phyloP scores from a whole-genome alignment of 37 sponge, comb jelly and placozoan genomes.

The Aphrocallistes beatrix region DNA sequence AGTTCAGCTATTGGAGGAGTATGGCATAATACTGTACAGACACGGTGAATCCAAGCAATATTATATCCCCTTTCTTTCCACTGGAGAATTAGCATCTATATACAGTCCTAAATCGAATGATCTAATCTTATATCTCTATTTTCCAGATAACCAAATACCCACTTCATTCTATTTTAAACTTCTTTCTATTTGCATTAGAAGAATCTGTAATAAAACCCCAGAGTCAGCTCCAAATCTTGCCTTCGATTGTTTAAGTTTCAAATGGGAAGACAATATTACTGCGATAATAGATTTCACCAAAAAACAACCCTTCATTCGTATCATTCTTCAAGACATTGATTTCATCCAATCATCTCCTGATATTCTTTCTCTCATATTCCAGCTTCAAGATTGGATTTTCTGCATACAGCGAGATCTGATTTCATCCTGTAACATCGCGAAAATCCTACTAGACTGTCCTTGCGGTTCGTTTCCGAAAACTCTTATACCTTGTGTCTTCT shows the following conservation, averaged over 20 bases:
- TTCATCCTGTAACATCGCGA: background rate
- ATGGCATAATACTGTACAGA: background rate
- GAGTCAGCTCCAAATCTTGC: background rate
- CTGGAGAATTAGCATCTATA: background rate
- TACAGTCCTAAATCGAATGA: background rate
- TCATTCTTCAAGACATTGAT: slow-evolving; percentile 10
- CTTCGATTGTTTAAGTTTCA: background rate
- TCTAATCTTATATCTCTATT: background rate
- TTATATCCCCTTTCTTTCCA: background rate
- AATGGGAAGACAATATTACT: background rate
- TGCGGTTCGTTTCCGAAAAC: slow-evolving; percentile 14
- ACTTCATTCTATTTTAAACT: background rate
- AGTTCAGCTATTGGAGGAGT: background rate
- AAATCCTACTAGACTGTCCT: slow-evolving; percentile 9
- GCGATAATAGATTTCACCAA: background rate
- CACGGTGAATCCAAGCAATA: background rate
- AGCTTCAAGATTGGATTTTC: background rate
- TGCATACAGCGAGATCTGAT: background rate
- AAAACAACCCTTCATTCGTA: background rate
- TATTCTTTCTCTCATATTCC: background rate
- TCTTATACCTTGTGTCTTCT: background rate
- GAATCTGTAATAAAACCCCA: background rate
- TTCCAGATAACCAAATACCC: background rate
- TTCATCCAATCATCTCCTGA: background rate
- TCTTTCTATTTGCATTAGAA: background rate